Conservation (phyloP, 1,140 invertebrate species). For the Babylonia areolata region DNA sequence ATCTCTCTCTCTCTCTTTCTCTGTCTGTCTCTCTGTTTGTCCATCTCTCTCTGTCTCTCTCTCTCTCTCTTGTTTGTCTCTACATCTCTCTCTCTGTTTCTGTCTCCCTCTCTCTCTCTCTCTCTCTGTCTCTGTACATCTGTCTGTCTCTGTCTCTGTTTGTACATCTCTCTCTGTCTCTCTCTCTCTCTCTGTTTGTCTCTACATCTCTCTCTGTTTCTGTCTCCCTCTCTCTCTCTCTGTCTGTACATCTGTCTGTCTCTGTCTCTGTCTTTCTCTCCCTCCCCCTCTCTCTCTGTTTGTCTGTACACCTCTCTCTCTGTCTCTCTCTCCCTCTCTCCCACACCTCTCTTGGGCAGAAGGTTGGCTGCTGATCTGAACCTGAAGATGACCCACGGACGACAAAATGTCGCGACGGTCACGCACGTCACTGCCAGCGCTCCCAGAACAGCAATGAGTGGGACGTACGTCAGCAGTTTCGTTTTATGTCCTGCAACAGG, state of each 20-base stretch:
- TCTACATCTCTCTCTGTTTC: neutral
- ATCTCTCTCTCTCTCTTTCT: conserved; percentile 1
- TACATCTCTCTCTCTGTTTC: neutral
- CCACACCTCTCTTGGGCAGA: neutral
- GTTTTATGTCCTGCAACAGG: neutral
- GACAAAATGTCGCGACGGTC: neutral
- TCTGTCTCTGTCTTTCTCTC: neutral
- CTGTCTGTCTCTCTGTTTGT: neutral
- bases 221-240: neutral
- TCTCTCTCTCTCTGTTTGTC: neutral
- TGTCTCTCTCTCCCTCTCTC: neutral
- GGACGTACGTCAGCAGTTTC: neutral
- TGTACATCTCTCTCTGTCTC: neutral
- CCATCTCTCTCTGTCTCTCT: neutral
- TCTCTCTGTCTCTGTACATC: neutral
- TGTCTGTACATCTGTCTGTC: neutral
- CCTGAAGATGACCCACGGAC: neutral
- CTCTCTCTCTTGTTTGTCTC: neutral
- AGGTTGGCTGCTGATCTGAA: neutral
- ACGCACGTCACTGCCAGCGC: neutral
- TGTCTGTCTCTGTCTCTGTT: neutral
- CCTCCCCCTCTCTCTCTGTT: neutral
- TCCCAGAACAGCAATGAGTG: neutral
- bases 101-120: neutral
- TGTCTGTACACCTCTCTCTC: neutral